Evolutionary conservation across 2,888 invertebrate species (phyloP).

Genomic region (Notodonta dromedarius): DNA sequence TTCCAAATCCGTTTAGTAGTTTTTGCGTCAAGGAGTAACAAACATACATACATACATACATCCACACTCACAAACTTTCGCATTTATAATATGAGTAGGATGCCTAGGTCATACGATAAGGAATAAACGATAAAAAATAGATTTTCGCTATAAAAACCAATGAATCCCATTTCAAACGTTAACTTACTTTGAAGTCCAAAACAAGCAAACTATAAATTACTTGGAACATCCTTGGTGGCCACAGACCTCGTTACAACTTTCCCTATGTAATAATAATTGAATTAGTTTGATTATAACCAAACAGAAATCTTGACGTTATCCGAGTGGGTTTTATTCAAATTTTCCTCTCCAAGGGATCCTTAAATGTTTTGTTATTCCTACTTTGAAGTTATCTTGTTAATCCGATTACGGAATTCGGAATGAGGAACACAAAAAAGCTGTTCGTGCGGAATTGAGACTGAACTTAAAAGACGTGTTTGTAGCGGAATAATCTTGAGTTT

Average conservation of each 20-base stretch:
- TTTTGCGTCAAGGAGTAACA: no score
- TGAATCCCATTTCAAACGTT: background rate
- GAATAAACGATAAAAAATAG: background rate
- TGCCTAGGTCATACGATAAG: no score
- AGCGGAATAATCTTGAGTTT: background rate
- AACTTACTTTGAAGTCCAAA: background rate
- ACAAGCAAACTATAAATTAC: slow-evolving; percentile 3
- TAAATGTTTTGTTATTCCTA: slow-evolving; percentile 5
- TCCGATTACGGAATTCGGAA: slow-evolving; percentile 7
- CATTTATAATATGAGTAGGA: no score
- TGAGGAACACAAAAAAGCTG: slow-evolving; percentile 2
- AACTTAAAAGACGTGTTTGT: background rate
- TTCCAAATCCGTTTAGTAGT: no score
- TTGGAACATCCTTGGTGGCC: background rate
- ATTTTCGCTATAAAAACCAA: background rate
- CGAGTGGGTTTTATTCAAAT: slow-evolving; percentile 1
- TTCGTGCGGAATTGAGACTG: background rate
- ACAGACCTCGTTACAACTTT: slow-evolving; percentile 6
- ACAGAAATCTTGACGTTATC: slow-evolving; percentile 1
- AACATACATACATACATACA: no score
- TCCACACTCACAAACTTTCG: no score
- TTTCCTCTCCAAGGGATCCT: background rate
- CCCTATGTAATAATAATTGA: slow-evolving; percentile 9
- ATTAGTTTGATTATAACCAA: slow-evolving; percentile 7
- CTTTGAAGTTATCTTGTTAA: slow-evolving; percentile 8